These are phyloP conservation scores for Malurus leucopterus DNA, from an alignment of 2,797 vertebrate species.

Conservation along the genomic window DNA sequence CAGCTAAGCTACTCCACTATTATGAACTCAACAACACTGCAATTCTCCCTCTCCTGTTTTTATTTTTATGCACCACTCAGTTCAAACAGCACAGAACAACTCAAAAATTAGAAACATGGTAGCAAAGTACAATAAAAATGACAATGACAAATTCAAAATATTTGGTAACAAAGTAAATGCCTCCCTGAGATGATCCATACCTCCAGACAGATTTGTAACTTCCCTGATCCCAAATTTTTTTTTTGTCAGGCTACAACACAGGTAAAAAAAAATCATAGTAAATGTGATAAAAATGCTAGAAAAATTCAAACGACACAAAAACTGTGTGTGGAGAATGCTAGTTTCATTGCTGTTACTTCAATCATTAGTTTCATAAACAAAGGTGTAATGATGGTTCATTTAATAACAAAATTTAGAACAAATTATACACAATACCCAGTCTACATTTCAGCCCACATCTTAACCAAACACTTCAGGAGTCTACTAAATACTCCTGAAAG, in stretches of 20 bases:
- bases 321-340: constrained; percentile 15
- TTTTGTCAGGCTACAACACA: constrained; percentile 10
- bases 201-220: not conserved
- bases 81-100: not conserved
- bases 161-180: not conserved
- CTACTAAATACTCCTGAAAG: not conserved
- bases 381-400: not conserved
- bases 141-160: not conserved
- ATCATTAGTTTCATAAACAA: not conserved
- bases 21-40: not conserved
- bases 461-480: not conserved
- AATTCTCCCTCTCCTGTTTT: not conserved
- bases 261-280: constrained; percentile 1
- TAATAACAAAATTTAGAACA: not conserved
- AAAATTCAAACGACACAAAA: constrained; percentile 59
- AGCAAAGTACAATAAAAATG: not conserved
- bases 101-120: not conserved
- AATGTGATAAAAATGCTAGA: constrained; percentile 26
- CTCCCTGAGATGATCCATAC: not conserved
- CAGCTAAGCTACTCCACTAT: not conserved
- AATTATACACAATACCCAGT: not conserved
- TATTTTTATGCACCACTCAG: not conserved
- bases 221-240: not conserved
- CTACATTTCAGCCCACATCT: not conserved
- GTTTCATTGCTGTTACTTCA: constrained; percentile 12